Percentiles rank a stretch among this genome's conserved stretches.
These are phyloP conservation scores for Cynocephalus volans DNA, from an alignment of 2,113 vertebrate genomes.

Conservation along the genomic window DNA sequence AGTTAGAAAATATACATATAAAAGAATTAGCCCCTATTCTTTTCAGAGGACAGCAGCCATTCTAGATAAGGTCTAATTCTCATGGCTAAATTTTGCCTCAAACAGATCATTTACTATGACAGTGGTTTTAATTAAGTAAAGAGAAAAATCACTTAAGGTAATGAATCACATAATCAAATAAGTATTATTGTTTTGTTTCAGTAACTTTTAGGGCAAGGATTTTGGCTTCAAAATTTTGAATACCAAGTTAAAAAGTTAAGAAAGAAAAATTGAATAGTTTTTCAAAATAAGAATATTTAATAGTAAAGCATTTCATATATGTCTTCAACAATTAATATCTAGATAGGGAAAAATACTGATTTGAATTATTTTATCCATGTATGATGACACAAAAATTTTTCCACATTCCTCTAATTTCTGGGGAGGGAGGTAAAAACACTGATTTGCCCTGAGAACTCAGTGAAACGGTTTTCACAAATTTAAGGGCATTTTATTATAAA, in stretches of 20 bases:
- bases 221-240: conserved; percentile 36
- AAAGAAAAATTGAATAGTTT: conserved; percentile 8
- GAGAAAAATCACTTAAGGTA: neutral
- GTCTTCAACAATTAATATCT: conserved; percentile 2
- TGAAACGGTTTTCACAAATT: neutral
- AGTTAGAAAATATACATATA: conserved; percentile 3
- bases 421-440: neutral
- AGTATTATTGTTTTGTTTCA: conserved; percentile 18
- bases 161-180: conserved; percentile 33
- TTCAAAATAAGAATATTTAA: neutral
- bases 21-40: neutral
- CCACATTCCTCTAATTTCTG: conserved; percentile 8
- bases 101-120: neutral
- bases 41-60: neutral
- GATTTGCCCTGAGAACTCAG: conserved; percentile 39
- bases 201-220: conserved; percentile 9
- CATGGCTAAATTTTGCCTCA: conserved; percentile 28
- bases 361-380: neutral
- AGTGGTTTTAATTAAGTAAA: conserved; percentile 46
- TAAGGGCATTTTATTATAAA: neutral
- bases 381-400: neutral
- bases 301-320: conserved; percentile 32
- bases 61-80: neutral
- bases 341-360: neutral
- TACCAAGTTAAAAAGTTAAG: neutral